Conservation (phyloP, 2,113 vertebrate genomes). For the Balaeniceps rex region DNA sequence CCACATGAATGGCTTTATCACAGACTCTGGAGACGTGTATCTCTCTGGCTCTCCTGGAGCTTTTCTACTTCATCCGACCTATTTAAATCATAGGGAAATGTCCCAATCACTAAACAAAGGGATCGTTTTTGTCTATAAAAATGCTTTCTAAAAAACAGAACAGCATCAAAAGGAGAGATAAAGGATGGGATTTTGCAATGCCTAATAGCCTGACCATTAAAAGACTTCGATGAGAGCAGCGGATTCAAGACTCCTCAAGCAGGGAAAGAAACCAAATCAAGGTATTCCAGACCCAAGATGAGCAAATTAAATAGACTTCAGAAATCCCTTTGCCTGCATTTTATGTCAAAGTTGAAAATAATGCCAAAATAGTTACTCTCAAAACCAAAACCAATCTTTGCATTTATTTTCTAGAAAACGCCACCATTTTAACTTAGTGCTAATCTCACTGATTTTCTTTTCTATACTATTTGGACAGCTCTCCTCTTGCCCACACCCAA, state of each 20-base stretch:
- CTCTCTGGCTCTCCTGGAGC: neutral
- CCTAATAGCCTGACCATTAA: neutral
- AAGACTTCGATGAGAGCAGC: neutral
- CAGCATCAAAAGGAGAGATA: neutral
- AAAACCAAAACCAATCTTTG: fast-evolving
- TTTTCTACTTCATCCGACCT: neutral
- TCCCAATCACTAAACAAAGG: neutral
- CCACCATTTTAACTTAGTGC: neutral
- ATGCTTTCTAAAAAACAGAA: neutral
- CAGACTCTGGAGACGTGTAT: neutral
- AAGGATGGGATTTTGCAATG: neutral
- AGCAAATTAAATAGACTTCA: neutral
- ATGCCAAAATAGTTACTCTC: neutral
- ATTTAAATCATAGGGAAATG: neutral
- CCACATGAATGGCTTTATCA: neutral
- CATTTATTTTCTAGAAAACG: neutral
- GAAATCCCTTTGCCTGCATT: neutral
- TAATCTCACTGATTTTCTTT: neutral
- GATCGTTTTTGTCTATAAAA: neutral
- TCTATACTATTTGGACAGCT: neutral
- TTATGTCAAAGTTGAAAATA: neutral
- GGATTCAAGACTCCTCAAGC: neutral
- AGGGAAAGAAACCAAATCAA: neutral
- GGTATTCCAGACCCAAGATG: neutral
- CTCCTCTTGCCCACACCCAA: neutral